Evolutionary conservation across 1,140 invertebrate species (phyloP).

Genomic region (Popillia japonica): DNA sequence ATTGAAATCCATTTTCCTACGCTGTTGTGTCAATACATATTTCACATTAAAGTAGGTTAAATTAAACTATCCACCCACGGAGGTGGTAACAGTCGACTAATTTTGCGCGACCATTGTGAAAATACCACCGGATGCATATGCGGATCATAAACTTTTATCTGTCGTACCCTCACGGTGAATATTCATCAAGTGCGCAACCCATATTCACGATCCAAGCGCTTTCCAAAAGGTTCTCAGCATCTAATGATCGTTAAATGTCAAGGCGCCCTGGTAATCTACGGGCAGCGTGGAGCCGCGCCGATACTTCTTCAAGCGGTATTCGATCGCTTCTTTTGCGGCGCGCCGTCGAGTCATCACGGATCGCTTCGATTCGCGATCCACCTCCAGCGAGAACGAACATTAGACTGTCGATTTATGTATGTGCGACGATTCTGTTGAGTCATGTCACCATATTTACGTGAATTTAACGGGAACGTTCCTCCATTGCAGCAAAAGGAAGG

Average conservation of each 20-base stretch:
- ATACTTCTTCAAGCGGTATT: neutral
- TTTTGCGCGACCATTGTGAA: too few relatives aligned
- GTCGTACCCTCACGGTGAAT: neutral
- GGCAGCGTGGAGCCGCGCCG: too few relatives aligned
- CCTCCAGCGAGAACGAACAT: neutral
- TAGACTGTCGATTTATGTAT: neutral
- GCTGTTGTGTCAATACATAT: too few relatives aligned
- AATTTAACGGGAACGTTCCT: neutral
- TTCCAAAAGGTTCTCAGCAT: neutral
- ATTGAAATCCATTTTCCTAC: too few relatives aligned
- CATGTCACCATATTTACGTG: neutral
- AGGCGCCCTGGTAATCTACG: neutral
- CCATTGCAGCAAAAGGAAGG: neutral
- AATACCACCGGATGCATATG: neutral
- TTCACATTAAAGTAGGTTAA: too few relatives aligned
- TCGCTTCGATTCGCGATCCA: slow-evolving; percentile 7
- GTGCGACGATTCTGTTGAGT: neutral
- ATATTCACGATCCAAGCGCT: neutral
- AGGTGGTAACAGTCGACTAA: too few relatives aligned
- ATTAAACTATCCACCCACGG: too few relatives aligned
- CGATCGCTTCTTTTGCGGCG: too few relatives aligned
- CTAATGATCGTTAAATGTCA: slow-evolving; percentile 6
- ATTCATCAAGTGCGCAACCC: neutral
- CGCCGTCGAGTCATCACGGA: too few relatives aligned
- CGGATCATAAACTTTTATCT: slow-evolving; percentile 5